Percentiles rank a stretch among this genome's conserved stretches.
Conservation (phyloP, 2,113 vertebrate genomes). For the Heterotis niloticus region DNA sequence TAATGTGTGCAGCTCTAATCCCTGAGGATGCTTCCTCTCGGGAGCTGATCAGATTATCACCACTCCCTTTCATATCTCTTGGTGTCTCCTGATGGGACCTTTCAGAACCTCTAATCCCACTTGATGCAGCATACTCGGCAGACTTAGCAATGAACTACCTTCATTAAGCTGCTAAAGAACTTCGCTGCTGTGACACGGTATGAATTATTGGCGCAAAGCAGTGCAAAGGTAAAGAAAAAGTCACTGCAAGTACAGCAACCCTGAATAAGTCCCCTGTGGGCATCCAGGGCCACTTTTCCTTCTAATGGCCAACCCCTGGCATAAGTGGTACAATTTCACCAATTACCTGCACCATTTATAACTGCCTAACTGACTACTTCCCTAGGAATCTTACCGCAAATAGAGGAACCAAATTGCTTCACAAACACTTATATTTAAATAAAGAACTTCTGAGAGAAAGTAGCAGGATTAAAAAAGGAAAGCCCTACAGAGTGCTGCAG, state of each 20-base stretch:
- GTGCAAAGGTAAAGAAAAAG: too few relatives aligned
- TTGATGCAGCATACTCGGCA: background rate
- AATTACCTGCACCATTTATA: too few relatives aligned
- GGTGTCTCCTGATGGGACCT: background rate
- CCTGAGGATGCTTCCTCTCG: background rate
- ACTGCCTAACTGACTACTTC: too few relatives aligned
- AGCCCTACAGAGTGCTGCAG: background rate
- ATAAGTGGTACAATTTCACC: too few relatives aligned
- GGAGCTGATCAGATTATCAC: background rate
- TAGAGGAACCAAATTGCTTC: too few relatives aligned
- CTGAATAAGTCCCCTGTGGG: too few relatives aligned
- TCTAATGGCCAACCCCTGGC: too few relatives aligned
- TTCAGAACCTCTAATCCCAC: background rate
- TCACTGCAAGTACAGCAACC: too few relatives aligned
- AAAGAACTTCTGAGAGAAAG: background rate
- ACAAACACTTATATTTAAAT: too few relatives aligned
- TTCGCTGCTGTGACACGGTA: background rate
- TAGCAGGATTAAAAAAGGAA: background rate
- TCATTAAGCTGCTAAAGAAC: background rate
- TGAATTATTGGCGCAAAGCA: too few relatives aligned
- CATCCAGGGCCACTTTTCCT: too few relatives aligned
- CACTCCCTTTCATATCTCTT: slow-evolving; percentile 17
- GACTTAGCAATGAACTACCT: background rate
- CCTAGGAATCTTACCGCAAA: too few relatives aligned
- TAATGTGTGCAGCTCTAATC: background rate